Base-by-base conservation (phyloP, 2,888 invertebrate species). In the Leptinotarsa tumamoca region DNA sequence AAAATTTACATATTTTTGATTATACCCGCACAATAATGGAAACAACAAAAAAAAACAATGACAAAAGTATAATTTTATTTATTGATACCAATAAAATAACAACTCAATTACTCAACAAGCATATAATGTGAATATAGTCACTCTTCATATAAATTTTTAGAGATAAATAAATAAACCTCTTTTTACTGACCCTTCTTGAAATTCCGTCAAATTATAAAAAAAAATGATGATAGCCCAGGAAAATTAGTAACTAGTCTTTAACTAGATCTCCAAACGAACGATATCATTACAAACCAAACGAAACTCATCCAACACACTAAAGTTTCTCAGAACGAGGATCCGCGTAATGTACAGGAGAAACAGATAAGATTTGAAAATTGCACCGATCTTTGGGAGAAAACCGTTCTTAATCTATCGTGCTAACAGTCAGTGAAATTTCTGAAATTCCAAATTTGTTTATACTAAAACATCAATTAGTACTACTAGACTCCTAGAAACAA, bases 311-410 rank as follows among this genome's bases (percentile, higher is more conserved):
- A 43, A 17, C 63, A 43, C 63, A n/a, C 63, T 63, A 7, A 43
- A 63, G 23, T 61, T 23, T 23, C 13, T 15, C 61, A 15, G 23
- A 17, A 4, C 27, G 27, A 43, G 43, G 43, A 43, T 43, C 43
- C 23, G 58, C 63, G 43, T 33, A 63, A 63, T 63, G 14, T 54
- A 68, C 66, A 51, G 54, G 50, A 33, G 33, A 66, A 52, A 51
- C 67, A 18, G 54, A 67, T 10, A 56, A n/a, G 49, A 21, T 54
- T 67, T 66, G 66, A 71, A 69, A 80, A 83, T 83, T 83, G 83
- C 83, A 83, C 83, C 79, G 79, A 81, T 83, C 83, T 83, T 83
- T 83, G 83, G 83, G 78, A 77, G 79, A 76, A 72, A 74, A 72
- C 67, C 69, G 33, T 72, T 71, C 70, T 78, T 49, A 61, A 67